Base-by-base conservation (phyloP, 1,140 invertebrate species). In the Drosophila jambulina region DNA sequence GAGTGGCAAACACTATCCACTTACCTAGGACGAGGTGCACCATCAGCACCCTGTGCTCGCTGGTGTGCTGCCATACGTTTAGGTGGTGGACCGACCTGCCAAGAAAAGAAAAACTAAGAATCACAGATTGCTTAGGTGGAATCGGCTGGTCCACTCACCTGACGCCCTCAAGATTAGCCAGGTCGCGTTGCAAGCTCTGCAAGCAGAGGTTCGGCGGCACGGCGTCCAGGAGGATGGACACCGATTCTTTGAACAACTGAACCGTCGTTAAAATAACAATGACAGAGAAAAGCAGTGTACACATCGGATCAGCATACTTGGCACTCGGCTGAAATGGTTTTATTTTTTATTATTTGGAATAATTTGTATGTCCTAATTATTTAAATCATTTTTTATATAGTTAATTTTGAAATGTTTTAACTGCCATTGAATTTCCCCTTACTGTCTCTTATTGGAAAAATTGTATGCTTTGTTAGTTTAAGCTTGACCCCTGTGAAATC, bases 201-300 rank as follows among this genome's bases (percentile, higher is more conserved):
- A 91, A n/a, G 17, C 70, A 79, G 67, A 97, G 93, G 62, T 94
- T 92, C 7, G 85, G 84, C 4, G 97, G 97, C 80, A 96, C 95
- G 70, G 95, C 96, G 93, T 98, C 97, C 94, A 98, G 95, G 25
- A 98, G 93, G 68, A 98, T 95, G 60, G 94, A 93, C 10, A 97
- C 80, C 3, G 97, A 95, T 91, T 98, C 97, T 36, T 94, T 93
- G 34, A 97, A 94, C 25, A 98, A 95, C 56, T 94, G 94, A 58
- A 96, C 92, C 1, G 97, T 98, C 23, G 97, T 98, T 80, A 95
- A 93, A 71, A 98, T 94, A 29, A 98, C 97, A 72, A 98, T 94
- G 15, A 97, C 92, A 23, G 97, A 97, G 94, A 98, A 98, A 46
- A 98, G 85, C 78, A 98, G 95, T 43, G 97, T 98, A 94, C 97